Evolutionary conservation across 2,888 invertebrate genomes (phyloP), one percentile per base, ranked within the genome.

Genomic region (Ryuthela nishihirai): DNA sequence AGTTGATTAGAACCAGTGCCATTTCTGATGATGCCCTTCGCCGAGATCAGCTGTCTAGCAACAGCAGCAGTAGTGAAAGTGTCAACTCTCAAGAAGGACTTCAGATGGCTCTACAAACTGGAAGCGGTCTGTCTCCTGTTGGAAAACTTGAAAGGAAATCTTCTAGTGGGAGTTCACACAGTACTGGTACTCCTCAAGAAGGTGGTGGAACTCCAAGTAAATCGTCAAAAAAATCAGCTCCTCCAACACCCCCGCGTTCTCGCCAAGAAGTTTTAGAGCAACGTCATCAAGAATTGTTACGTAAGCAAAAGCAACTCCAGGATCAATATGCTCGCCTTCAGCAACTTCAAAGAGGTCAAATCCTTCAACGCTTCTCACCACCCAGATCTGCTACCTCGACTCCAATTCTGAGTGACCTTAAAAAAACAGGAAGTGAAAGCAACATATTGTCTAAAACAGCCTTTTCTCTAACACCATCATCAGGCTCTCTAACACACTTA

Each of bases 261-360:
- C 59, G 70, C 17, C 72, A 73, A 61, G 74, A 74, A 54, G 67
- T 69, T 17, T 78, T 93, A 46, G 92, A 92, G 72, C 85, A 87
- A 70, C 82, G 92, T 4, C 93, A 93, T 72, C 88, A 90, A 72
- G 92, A 93, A 71, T 78, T 93, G 21, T 76, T 93, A 12, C 83
- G 87, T 65, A 91, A 92, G 70, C 93, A 93, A 72, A 85, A 85
- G 68, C 85, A 88, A 17, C 78, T 93, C 18, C 92, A 93, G 72
- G 92, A 93, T 70, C 93, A 93, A 72, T 93, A 92, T 74, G 87
- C 89, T 17, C 81, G 92, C 20, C 76, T 93, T 56, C 92, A 93
- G 73, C 87, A 88, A 76, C 81, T 92, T 65, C 91, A 91, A 72
- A 81, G 88, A 66, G 67, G 67, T 24, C 69, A 68, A 54, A 53